These are phyloP conservation scores for Scolopax bukidnonensis DNA, from an alignment of 2,797 vertebrate genomes.

Conservation along the genomic window DNA sequence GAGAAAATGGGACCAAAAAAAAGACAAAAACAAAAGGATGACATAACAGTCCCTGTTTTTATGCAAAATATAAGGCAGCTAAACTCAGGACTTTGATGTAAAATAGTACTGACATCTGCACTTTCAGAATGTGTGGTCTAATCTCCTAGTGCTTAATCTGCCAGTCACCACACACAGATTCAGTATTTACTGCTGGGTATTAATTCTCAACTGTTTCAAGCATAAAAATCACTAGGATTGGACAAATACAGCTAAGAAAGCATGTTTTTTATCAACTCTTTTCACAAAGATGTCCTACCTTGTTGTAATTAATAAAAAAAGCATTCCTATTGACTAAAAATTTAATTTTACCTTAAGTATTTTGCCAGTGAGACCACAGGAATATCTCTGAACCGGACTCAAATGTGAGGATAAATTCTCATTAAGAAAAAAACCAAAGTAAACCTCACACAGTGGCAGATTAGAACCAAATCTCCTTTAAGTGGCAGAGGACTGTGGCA, in stretches of 20 bases:
- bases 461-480: background rate
- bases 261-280: background rate
- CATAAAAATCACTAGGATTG: conserved; percentile 56
- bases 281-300: background rate
- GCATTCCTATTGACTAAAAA: background rate
- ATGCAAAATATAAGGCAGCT: conserved; percentile 48
- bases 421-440: background rate
- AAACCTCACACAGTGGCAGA: background rate
- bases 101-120: conserved; percentile 64
- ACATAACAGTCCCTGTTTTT: background rate
- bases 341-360: background rate
- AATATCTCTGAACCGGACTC: background rate
- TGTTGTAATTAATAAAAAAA: conserved; percentile 18
- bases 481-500: background rate
- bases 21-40: background rate
- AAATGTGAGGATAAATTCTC: background rate
- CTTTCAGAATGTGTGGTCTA: conserved; percentile 47
- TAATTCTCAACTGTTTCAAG: conserved; percentile 70
- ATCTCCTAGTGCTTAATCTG: conserved; percentile 76
- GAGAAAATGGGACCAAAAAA: background rate
- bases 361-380: background rate
- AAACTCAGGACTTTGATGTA: conserved; percentile 42
- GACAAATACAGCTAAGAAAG: conserved; percentile 48
- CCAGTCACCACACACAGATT: conserved; percentile 67
- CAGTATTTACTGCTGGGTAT: conserved; percentile 67